Base-by-base conservation (phyloP, 2,113 vertebrate species). In the Scolopax mira region DNA sequence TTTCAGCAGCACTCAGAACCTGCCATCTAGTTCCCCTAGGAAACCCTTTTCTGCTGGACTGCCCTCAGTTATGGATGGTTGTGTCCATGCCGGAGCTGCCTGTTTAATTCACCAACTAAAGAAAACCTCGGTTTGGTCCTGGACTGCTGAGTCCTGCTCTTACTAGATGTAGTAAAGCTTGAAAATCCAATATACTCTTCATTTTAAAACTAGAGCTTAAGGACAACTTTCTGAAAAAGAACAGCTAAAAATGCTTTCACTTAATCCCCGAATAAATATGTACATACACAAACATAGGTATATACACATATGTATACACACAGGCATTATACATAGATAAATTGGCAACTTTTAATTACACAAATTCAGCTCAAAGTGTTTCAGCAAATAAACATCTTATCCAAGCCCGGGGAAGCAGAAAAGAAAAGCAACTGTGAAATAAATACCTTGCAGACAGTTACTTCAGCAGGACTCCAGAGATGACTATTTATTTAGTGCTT, bases 301-400 rank as follows among this genome's bases (percentile, higher is more conserved):
- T 13, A 49, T 9, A 84, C 11, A 75, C 8, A 42, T 31, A 75
- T 0, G 9, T 16, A 74, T n/a, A n/a, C 14, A 69, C 31, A 62
- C 3, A 77, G 24, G 14, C 11, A 28, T 51, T 52, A 35, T 18
- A 35, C 10, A 51, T 10, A 23, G 9, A 18, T 21, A 71, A 74
- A 88, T 18, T 57, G 57, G 54, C 46, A 95, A 31, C 57, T 82
- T 49, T 41, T 83, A 73, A 92, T 51, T 66, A 78, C 37, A 58
- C 80, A 79, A 96, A 73, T 87, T 94, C 65, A 79, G 48, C 78
- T 75, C 30, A 23, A 35, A 89, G 39, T 4, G 11, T 74, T 90
- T 67, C 55, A 75, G 73, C 79, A 94, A 92, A 91, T 25, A 95
- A 94, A 95, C 48, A 94, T 21, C 55, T 61, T 44, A 61, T 49